Percentiles rank a stretch among this genome's conserved stretches.
Evolutionary conservation across 2,888 invertebrate genomes (phyloP).

Genomic region (Dorcus hopei): DNA sequence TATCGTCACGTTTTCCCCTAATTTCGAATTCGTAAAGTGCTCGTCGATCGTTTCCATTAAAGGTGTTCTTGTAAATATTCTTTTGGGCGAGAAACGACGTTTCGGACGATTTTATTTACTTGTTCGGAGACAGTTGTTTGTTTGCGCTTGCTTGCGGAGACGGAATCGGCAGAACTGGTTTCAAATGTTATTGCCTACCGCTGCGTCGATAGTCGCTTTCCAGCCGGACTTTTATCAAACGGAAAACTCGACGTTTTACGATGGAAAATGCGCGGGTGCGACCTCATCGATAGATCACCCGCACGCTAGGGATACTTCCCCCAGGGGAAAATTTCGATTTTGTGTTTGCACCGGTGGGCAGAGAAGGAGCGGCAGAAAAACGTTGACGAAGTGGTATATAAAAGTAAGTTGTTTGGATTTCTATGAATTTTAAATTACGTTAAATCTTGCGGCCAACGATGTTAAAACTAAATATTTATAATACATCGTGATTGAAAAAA

Average conservation of each 20-base stretch:
- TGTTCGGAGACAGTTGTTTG: neutral
- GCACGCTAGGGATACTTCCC: slow-evolving; percentile 27
- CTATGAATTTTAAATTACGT: no score
- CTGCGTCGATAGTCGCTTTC: slow-evolving; percentile 39
- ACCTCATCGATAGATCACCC: slow-evolving; percentile 33
- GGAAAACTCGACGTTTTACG: slow-evolving; percentile 43
- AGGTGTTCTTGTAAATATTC: neutral
- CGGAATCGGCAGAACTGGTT: neutral
- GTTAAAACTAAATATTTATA: no score
- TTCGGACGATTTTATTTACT: neutral
- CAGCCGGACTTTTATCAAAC: slow-evolving; percentile 41
- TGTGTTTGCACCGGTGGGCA: slow-evolving; percentile 48
- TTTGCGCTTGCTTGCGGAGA: neutral
- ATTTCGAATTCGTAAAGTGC: neutral
- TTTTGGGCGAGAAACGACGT: neutral
- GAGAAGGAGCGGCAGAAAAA: slow-evolving; percentile 45
- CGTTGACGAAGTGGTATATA: slow-evolving; percentile 65
- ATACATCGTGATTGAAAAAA: no score
- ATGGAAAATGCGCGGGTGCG: slow-evolving; percentile 37
- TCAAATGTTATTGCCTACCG: slow-evolving; percentile 42
- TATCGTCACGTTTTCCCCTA: neutral
- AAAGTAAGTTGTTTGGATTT: slow-evolving; percentile 60
- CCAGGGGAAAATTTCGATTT: slow-evolving; percentile 41
- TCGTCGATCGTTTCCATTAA: neutral
- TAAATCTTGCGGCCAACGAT: no score